Percentiles rank a stretch among this genome's conserved stretches.
These are phyloP conservation scores for Parasteatoda tepidariorum DNA, from an alignment of 1,140 invertebrate genomes.

Conservation along the genomic window DNA sequence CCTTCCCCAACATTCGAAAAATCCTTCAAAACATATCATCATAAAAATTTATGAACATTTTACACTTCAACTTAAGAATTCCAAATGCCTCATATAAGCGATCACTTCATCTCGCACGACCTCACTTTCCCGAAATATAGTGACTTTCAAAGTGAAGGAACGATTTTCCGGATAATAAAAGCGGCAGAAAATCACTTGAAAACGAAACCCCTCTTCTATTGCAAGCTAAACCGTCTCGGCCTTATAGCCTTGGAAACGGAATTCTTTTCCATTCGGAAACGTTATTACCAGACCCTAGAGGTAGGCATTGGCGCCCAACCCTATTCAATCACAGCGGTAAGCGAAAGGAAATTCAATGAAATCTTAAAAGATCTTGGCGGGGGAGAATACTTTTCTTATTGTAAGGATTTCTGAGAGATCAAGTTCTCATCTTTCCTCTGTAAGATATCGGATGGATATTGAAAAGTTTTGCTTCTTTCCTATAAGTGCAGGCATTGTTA, in stretches of 20 bases:
- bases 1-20: too few species aligned
- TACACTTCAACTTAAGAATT: background rate
- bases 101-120: too few species aligned
- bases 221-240: conserved; percentile 2
- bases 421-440: conserved; percentile 40
- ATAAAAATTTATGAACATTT: background rate
- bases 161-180: conserved; percentile 27
- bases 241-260: conserved; percentile 29
- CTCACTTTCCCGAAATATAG: background rate
- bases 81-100: too few species aligned
- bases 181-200: background rate
- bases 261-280: conserved; percentile 26
- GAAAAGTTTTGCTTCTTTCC: background rate
- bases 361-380: background rate
- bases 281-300: conserved; percentile 24
- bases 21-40: too few species aligned
- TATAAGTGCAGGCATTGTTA: background rate
- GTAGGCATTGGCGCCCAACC: background rate
- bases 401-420: conserved; percentile 4
- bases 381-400: conserved; percentile 8
- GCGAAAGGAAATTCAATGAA: conserved; percentile 46
- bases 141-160: background rate
- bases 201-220: conserved; percentile 7
- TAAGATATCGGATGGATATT: background rate
- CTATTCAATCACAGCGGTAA: conserved; percentile 52